Base-by-base conservation (phyloP, 2,797 vertebrate species). In the Knipowitschia caucasica region DNA sequence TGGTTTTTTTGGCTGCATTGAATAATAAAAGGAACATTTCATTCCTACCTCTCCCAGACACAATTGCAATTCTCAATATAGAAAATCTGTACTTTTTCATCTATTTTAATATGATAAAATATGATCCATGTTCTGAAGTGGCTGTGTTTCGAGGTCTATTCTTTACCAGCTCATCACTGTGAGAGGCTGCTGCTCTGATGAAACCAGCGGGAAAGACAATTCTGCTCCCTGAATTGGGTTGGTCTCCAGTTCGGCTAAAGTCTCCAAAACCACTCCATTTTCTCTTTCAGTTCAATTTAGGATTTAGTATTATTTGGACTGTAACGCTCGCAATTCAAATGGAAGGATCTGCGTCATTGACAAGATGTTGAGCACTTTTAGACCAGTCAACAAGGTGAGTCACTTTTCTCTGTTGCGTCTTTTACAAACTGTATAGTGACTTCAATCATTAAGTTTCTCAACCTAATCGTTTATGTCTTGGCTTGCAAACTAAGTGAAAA, bases 191-290 rank as follows among this genome's bases (percentile, higher is more conserved):
- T 68, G 23, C 46, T 46, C 67, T 47, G 46, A 49, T 49, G 58
- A 68, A 61, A 44, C 63, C 65, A 54, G 61, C 62, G 53, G 36
- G 25, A 57, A 53, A 55, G 67, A 49, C 58, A 54, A 50, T 49
- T 61, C 46, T 43, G 80, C 78, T 79, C 73, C 76, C 66, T 73
- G 43, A 62, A 47, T 7, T 62, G 27, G 31, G 83, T 82, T 86
- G 85, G 77, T 81, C 81, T 84, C 60, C 53, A 59, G 85, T 84
- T 77, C 0, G 2, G 52, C 58, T 27, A 12, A 14, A 70, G 44
- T 64, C 9, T 77, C 70, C 73, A 71, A 67, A 77, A 78, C 75
- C 50, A 51, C 72, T 56, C 63, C 57, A 54, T 74, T 82, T 77
- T 67, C 75, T 63, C 18, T 62, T 53, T 61, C 53, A 52, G 59